phyloP scores from a whole-genome alignment of 2,888 invertebrate species.

The Diloba caeruleocephala region DNA sequence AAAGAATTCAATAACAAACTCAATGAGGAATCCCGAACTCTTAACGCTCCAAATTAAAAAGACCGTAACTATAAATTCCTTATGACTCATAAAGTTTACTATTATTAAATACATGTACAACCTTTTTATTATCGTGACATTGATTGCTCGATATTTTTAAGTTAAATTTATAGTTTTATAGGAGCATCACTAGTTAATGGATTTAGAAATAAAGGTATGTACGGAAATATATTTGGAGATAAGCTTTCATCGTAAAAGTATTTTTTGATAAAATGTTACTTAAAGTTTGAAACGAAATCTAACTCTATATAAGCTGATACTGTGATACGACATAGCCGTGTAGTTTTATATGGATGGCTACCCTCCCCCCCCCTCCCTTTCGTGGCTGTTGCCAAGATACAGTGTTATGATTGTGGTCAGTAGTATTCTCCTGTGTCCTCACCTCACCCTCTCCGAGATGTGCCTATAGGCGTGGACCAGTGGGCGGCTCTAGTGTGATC shows the following conservation, averaged over 20 bases:
- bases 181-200: slow-evolving; percentile 27
- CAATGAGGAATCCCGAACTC: slow-evolving; percentile 15
- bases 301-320: too few species aligned
- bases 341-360: too few species aligned
- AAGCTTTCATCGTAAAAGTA: slow-evolving; percentile 25
- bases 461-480: too few species aligned
- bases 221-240: slow-evolving; percentile 23
- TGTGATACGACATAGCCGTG: too few species aligned
- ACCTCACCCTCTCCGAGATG: too few species aligned
- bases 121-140: slow-evolving; percentile 55
- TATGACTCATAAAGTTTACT: slow-evolving; percentile 50
- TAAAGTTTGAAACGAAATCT: slow-evolving; percentile 1
- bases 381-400: too few species aligned
- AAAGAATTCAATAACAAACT: slow-evolving; percentile 13
- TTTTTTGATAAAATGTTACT: slow-evolving; percentile 23
- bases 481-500: too few species aligned
- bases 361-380: too few species aligned
- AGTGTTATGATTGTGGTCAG: too few species aligned
- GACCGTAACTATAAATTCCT: slow-evolving; percentile 41
- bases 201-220: slow-evolving; percentile 35
- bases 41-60: slow-evolving; percentile 46
- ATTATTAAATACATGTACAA: slow-evolving; percentile 54
- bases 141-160: slow-evolving; percentile 53
- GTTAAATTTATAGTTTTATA: slow-evolving; percentile 53
- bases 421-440: too few species aligned